Base-by-base conservation (phyloP, 1,140 invertebrate genomes). In the Pseudomyrmex flavicornis region DNA sequence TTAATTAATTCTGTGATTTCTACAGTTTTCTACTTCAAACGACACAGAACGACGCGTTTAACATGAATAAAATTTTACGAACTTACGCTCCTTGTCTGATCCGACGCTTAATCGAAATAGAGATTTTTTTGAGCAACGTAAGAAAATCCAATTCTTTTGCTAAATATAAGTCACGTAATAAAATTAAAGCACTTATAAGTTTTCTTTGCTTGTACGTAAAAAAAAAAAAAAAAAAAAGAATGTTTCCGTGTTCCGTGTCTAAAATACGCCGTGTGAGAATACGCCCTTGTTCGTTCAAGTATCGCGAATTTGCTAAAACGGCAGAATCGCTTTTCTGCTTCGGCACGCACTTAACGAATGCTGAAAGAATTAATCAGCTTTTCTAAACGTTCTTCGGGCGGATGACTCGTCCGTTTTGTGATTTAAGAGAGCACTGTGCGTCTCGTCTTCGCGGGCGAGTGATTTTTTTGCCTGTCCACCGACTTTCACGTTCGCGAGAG, bases 381-480 rank as follows among this genome's bases (percentile, higher is more conserved):
- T 52, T 70, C 7, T 35, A 22, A 26, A 9, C 1, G 10, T 68
- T 54, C 22, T 35, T 35, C 35, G 35, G 7, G 35, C 35, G 35
- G 5, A 35, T 35, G 35, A 35, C 7, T 35, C 26, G 35, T 35
- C 5, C 35, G 35, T 35, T 35, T 35, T 35, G 35, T 7, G 35
- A 35, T 35, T 35, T 35, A 35, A 35, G 35, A 35, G 5, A 35
- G 35, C 35, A 35, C 35, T 35, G 35, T 35, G 35, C 5, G 5
- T 35, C 35, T 35, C 35, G 5, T 35, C 5, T 35, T 52, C 63
- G 61, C 65, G 20, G 2, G 0, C n/a, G 22, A 10, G 22, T 8
- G 48, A 77, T 54, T 70, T 80, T 35, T 72, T 72, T 59, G 54
- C 62, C 13, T 17, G 13, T 54, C 48, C 10, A 15, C 35, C 61